Evolutionary conservation across 1,140 invertebrate genomes (phyloP).

Genomic region (Acromyrmex charruanus): DNA sequence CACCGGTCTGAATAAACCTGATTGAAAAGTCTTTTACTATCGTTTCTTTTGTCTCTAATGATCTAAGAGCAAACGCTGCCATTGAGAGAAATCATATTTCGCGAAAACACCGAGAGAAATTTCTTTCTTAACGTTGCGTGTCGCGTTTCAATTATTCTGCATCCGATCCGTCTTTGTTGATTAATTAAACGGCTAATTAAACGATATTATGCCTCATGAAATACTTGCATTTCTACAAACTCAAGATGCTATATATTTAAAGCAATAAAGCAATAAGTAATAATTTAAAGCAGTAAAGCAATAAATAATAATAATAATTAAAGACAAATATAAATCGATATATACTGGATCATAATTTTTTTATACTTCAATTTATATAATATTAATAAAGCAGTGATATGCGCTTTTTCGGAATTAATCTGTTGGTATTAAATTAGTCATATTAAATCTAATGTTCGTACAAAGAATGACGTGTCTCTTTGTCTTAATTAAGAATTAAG

Average conservation of each 20-base stretch:
- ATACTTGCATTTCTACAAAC: background rate
- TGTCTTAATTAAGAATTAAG: background rate
- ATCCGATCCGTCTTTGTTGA: conserved; percentile 5
- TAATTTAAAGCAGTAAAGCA: background rate
- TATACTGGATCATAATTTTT: background rate
- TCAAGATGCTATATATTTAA: background rate
- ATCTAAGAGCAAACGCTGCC: conserved; percentile 24
- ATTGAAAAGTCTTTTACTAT: conserved; percentile 53
- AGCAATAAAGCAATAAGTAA: background rate
- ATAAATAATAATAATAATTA: background rate
- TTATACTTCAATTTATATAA: background rate
- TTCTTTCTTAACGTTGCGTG: background rate
- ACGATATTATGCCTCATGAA: background rate
- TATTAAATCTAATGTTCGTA: background rate
- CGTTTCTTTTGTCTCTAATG: conserved; percentile 45
- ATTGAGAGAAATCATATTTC: conserved; percentile 36
- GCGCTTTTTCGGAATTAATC: background rate
- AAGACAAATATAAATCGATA: background rate
- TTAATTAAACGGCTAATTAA: background rate
- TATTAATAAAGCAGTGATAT: background rate
- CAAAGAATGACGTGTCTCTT: background rate
- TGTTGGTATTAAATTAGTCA: background rate
- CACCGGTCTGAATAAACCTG: conserved; percentile 38
- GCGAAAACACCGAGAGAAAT: conserved; percentile 21
- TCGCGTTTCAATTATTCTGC: conserved; percentile 2